phyloP scores from a whole-genome alignment of 2,888 invertebrate genomes.

The Lepidonotus clava region DNA sequence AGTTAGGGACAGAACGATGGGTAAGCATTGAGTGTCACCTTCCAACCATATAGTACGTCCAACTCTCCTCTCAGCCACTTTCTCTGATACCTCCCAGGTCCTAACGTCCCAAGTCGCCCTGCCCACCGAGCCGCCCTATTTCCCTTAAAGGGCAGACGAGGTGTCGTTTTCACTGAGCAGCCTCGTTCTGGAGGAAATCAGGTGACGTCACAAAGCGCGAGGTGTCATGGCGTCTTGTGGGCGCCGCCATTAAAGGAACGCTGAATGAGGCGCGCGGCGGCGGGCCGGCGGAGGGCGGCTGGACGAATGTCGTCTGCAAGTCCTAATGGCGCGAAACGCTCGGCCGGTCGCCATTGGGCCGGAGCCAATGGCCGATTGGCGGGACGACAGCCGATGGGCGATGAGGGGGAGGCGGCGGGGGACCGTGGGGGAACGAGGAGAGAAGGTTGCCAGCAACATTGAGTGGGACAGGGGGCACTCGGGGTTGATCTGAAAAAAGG shows the following conservation, averaged over 20 bases:
- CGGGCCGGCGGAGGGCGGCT: not conserved
- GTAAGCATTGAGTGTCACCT: too few relatives aligned
- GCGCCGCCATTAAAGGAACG: not conserved
- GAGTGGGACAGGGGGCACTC: too few relatives aligned
- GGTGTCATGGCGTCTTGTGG: slow-evolving; percentile 38
- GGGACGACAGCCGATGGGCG: too few relatives aligned
- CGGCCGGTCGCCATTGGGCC: not conserved
- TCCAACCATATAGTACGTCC: too few relatives aligned
- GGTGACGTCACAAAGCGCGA: slow-evolving; percentile 37
- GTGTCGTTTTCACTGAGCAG: slow-evolving; percentile 42
- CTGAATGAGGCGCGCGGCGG: slow-evolving; percentile 40
- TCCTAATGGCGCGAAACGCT: slow-evolving; percentile 45
- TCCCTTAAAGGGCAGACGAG: slow-evolving; percentile 10
- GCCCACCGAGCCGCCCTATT: slow-evolving; percentile 22
- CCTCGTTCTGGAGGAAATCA: slow-evolving; percentile 35
- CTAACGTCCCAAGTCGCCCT: too few relatives aligned
- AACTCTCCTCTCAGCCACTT: too few relatives aligned
- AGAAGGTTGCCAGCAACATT: not conserved
- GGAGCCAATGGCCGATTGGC: too few relatives aligned
- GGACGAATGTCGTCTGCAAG: too few relatives aligned
- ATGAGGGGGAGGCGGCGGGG: not conserved
- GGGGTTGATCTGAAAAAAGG: too few relatives aligned
- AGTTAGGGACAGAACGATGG: too few relatives aligned
- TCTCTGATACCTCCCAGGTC: too few relatives aligned
- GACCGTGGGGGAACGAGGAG: not conserved